A percentile compares a stretch with the other conserved stretches of the same genome.
These are phyloP conservation scores for Pachydiplax longipennis DNA, from an alignment of 2,888 invertebrate species.

Conservation along the genomic window DNA sequence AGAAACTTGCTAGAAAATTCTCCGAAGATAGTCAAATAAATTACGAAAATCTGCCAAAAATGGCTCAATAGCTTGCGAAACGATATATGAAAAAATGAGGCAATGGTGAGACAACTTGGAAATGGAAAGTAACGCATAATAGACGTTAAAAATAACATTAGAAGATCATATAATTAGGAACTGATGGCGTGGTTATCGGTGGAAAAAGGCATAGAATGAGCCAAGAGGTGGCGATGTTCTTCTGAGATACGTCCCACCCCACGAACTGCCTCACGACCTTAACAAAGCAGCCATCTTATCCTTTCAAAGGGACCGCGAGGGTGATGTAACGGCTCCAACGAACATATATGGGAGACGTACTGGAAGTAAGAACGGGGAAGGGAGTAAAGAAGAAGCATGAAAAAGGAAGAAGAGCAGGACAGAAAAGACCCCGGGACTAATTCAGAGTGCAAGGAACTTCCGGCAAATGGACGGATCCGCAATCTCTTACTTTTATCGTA, in stretches of 20 bases:
- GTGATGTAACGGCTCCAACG: not conserved
- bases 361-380: too few species aligned
- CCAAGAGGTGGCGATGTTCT: not conserved
- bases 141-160: too few species aligned
- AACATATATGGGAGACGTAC: not conserved
- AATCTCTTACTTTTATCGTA: not conserved
- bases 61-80: too few species aligned
- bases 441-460: not conserved
- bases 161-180: too few species aligned
- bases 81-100: too few species aligned
- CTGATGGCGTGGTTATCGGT: too few species aligned
- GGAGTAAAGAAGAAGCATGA: constrained; percentile 8
- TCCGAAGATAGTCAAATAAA: too few species aligned
- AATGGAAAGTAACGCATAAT: too few species aligned
- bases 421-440: not conserved
- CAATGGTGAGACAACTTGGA: too few species aligned
- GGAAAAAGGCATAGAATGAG: not conserved
- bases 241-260: not conserved
- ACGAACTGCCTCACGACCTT: not conserved
- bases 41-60: too few species aligned
- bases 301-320: not conserved
- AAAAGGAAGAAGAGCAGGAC: not conserved
- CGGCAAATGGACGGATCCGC: not conserved
- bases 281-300: not conserved
- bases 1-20: too few species aligned